Base-by-base conservation (phyloP, 2,888 invertebrate species). In the Macrophya alboannulata region DNA sequence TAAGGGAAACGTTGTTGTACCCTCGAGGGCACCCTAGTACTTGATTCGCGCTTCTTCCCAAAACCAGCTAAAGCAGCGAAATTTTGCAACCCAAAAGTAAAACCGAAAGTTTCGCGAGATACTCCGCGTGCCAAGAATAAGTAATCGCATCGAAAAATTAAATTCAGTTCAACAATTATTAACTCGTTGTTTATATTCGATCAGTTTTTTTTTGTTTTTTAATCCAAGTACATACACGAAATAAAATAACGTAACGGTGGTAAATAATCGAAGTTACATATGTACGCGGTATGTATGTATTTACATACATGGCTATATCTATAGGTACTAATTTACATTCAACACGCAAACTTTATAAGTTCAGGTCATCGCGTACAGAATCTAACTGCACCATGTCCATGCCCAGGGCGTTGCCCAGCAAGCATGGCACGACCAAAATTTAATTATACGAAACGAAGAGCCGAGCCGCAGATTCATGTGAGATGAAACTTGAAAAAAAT, bases 321-420 rank as follows among this genome's bases (percentile, higher is more conserved):
- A 55, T 55, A 55, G n/a, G 9, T 55, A 77, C 51, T 77, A 77
- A 77, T 77, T 77, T 77, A 55, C 43, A 77, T 77, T 77, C 77
- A 77, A 77, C 77, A 51, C 77, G 77, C 77, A 55, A 55, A 55
- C 31, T 77, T 25, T 17, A n/a, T n/a, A 55, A 77, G 31, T 55
- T 55, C 12, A 77, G 77, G 51, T 77, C 77, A 51, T 77, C 77
- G 31, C 51, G 31, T 21, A 77, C 51, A 31, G 17, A 51, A 77
- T 77, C 77, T 77, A 77, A 43, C 51, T 77, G 77, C 77, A 77
- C 8, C 17, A 43, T 10, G 43, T 12, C 25, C 37, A 43, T 40
- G 72, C 40, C 5, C 43, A 31, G 72, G 72, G 72, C 72, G 43
- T 43, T 21, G 45, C 17, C 25, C 25, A 9, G 68, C 37, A 15